A percentile compares a stretch with the other conserved stretches of the same genome.
Conservation (phyloP, 2,888 invertebrate species). For the Mesopsocus fuscifrons region DNA sequence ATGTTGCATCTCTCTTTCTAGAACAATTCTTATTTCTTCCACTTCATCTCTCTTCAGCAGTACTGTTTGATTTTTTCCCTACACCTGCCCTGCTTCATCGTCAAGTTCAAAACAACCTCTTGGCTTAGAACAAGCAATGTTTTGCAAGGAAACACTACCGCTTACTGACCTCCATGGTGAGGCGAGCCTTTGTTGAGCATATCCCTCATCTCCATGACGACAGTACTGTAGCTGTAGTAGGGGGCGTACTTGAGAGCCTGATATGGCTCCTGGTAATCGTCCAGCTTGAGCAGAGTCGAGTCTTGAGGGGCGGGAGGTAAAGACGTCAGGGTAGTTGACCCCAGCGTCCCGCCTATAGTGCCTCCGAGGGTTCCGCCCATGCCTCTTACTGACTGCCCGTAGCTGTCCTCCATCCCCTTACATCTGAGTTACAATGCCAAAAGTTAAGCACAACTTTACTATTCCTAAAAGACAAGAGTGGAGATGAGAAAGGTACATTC, state of each 20-base stretch:
- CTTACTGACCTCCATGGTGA: constrained; percentile 18
- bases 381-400: constrained; percentile 27
- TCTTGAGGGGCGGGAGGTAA: constrained; percentile 33
- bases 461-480: constrained; percentile 12
- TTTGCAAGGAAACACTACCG: too few species aligned
- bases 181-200: constrained; percentile 24
- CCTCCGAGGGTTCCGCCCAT: constrained; percentile 22
- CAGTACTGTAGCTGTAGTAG: constrained; percentile 56
- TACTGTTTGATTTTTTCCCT: too few species aligned
- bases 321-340: constrained; percentile 30
- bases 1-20: too few species aligned
- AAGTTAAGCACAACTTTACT: constrained; percentile 1
- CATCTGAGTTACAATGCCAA: constrained; percentile 16
- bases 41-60: too few species aligned
- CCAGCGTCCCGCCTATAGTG: constrained; percentile 22
- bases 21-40: too few species aligned
- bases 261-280: constrained; percentile 63
- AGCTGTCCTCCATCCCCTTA: constrained; percentile 29
- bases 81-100: too few species aligned
- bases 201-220: constrained; percentile 56
- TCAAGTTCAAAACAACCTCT: too few species aligned
- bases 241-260: constrained; percentile 56
- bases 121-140: too few species aligned
- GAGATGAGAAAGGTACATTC: too few species aligned
- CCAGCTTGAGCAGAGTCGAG: constrained; percentile 38